Evolutionary conservation across 1,140 invertebrate species (phyloP).

Genomic region (Drosophila punjabiensis): DNA sequence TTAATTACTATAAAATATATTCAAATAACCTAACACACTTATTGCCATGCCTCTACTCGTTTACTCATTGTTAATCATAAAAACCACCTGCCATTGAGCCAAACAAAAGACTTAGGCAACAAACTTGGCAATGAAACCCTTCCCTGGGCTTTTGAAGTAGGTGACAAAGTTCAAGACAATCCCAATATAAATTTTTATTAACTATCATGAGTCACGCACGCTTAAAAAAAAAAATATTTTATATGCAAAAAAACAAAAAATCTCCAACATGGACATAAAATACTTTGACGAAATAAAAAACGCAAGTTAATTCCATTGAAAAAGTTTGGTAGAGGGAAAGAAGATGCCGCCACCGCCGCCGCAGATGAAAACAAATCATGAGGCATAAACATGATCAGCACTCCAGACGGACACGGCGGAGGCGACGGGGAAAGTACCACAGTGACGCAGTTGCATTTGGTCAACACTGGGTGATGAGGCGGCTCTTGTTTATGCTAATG

Average conservation of each 20-base stretch:
- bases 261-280: conserved; percentile 46
- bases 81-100: conserved; percentile 1
- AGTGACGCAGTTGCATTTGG: conserved; percentile 79
- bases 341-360: conserved; percentile 10
- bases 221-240: conserved; percentile 7
- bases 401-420: conserved; percentile 22
- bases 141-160: conserved; percentile 13
- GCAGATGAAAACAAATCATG: conserved; percentile 69
- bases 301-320: conserved; percentile 66
- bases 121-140: conserved; percentile 58
- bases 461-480: conserved; percentile 59
- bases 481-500: conserved; percentile 65
- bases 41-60: neutral
- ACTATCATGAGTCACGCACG: conserved; percentile 59
- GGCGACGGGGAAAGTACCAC: conserved; percentile 36
- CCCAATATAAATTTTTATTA: conserved; percentile 39
- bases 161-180: conserved; percentile 53
- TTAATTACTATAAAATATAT: conserved; percentile 13
- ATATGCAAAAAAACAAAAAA: conserved; percentile 25
- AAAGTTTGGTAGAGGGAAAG: conserved; percentile 21
- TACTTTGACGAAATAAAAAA: conserved; percentile 62
- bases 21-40: conserved; percentile 14
- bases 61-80: conserved; percentile 32
- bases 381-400: conserved; percentile 64
- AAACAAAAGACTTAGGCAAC: conserved; percentile 75